A percentile compares a stretch with the other conserved stretches of the same genome.
phyloP scores from a whole-genome alignment of 1,140 invertebrate genomes.

The Solen grandis region DNA sequence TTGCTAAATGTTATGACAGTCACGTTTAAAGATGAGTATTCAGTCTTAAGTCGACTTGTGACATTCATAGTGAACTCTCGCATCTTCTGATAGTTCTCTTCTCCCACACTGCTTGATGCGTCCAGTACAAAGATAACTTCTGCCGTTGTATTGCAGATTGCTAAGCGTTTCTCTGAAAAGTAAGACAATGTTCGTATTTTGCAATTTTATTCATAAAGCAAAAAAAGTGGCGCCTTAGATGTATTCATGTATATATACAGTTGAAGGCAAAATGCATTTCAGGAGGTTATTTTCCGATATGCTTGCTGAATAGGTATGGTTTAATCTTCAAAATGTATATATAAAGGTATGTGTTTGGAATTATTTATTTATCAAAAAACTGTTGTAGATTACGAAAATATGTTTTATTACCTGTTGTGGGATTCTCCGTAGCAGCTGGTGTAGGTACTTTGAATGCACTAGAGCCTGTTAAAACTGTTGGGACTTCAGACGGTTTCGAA shows the following conservation, averaged over 20 bases:
- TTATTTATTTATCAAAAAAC: not conserved
- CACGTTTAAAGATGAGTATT: slow-evolving; percentile 21
- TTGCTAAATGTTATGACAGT: slow-evolving; percentile 42
- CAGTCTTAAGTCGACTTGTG: not conserved
- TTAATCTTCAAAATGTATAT: not conserved
- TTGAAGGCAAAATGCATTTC: not conserved
- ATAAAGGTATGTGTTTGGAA: not conserved
- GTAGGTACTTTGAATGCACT: not conserved
- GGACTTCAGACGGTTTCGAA: not conserved
- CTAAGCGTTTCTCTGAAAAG: not conserved
- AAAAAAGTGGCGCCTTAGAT: not conserved
- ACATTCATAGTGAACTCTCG: slow-evolving; percentile 40
- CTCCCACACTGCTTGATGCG: slow-evolving; percentile 47
- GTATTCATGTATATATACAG: not conserved
- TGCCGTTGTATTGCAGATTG: slow-evolving; percentile 27
- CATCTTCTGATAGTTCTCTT: slow-evolving; percentile 24
- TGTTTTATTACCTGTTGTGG: not conserved
- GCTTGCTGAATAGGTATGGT: not conserved
- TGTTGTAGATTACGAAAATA: not conserved
- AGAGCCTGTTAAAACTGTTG: not conserved
- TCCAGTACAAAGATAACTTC: slow-evolving; percentile 47
- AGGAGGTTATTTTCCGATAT: not conserved
- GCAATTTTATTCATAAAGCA: not conserved
- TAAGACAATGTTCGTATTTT: not conserved
- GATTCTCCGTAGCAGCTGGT: not conserved